A percentile compares a stretch with the other conserved stretches of the same genome.
Evolutionary conservation across 2,888 invertebrate species (phyloP).

Genomic region (Liopterus haemorrhoidalis): DNA sequence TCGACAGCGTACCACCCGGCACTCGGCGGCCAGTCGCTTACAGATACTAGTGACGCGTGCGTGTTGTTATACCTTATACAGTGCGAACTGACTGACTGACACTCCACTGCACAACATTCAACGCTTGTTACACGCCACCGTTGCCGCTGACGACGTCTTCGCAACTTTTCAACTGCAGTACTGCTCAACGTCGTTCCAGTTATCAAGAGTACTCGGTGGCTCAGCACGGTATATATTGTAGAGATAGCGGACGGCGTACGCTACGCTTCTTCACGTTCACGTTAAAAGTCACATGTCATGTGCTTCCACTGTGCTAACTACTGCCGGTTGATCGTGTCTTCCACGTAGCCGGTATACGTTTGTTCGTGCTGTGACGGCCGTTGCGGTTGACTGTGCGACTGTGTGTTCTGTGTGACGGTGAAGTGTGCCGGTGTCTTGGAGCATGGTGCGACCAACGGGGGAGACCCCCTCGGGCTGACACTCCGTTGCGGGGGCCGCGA

Average conservation of each 20-base stretch:
- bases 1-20: slow-evolving; percentile 4
- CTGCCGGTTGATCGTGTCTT: neutral
- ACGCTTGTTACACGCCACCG: no score
- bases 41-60: slow-evolving; percentile 1
- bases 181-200: no score
- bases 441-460: slow-evolving; percentile 46
- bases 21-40: slow-evolving; percentile 11
- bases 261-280: neutral
- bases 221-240: neutral
- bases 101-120: no score
- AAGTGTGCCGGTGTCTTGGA: slow-evolving; percentile 22
- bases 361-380: neutral
- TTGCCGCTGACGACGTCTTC: no score
- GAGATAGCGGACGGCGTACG: neutral
- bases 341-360: neutral
- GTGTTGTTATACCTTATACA: neutral
- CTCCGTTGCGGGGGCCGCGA: slow-evolving; percentile 44
- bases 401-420: slow-evolving; percentile 26
- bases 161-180: no score
- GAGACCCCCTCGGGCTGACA: slow-evolving; percentile 56
- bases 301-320: neutral
- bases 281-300: neutral
- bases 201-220: no score
- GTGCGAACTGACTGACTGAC: slow-evolving; percentile 6
- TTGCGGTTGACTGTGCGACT: neutral